Percentiles rank a stretch among this genome's conserved stretches.
phyloP scores from a whole-genome alignment of 1,140 invertebrate genomes.

The Luehdorfia chinensis region DNA sequence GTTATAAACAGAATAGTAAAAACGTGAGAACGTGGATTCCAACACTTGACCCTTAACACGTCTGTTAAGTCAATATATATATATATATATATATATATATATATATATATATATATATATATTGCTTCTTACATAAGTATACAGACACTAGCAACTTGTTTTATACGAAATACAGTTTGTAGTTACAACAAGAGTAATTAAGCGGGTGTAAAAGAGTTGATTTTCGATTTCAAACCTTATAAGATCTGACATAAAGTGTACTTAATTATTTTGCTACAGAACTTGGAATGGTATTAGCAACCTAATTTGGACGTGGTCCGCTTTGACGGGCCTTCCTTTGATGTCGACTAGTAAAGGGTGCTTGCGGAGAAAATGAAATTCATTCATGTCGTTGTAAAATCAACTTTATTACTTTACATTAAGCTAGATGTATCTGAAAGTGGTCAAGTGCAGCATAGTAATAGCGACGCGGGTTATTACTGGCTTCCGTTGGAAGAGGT shows the following conservation, averaged over 20 bases:
- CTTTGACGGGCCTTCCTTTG: conserved; percentile 14
- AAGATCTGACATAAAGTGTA: background rate
- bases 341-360: conserved; percentile 12
- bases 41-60: too few species aligned
- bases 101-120: too few species aligned
- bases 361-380: conserved; percentile 6
- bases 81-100: too few species aligned
- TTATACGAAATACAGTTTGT: too few species aligned
- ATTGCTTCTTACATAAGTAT: too few species aligned
- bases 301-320: conserved; percentile 12
- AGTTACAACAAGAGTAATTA: too few species aligned
- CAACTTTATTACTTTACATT: background rate
- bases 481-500: conserved; percentile 13
- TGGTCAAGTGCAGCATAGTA: background rate
- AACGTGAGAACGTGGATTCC: too few species aligned
- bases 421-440: background rate
- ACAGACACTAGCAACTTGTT: too few species aligned
- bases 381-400: conserved; percentile 3
- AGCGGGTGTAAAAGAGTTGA: too few species aligned
- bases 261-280: background rate
- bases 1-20: too few species aligned
- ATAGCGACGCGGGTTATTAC: conserved; percentile 11
- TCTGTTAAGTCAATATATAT: too few species aligned
- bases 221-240: conserved; percentile 1
- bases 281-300: conserved; percentile 2